Conservation (phyloP, 2,113 vertebrate species). For the Aramus guarauna region DNA sequence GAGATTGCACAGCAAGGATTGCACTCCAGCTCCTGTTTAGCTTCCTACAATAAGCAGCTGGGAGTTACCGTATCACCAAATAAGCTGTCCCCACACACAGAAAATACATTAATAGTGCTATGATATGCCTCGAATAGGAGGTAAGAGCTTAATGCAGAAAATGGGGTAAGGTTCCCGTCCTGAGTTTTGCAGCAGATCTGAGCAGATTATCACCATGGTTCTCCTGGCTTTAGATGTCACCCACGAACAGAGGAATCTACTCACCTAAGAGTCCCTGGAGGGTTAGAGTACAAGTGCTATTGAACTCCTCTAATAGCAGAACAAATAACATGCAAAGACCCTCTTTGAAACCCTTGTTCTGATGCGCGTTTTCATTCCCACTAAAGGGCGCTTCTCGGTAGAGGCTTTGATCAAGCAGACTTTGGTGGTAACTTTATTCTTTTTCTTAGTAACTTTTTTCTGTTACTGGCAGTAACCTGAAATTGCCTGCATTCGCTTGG, state of each 20-base stretch:
- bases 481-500: background rate
- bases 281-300: background rate
- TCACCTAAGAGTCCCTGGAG: background rate
- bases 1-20: background rate
- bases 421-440: background rate
- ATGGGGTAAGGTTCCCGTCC: background rate
- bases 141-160: background rate
- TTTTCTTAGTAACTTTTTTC: background rate
- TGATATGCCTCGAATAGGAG: background rate
- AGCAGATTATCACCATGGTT: background rate
- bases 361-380: background rate
- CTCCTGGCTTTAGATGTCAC: background rate
- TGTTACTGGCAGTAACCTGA: background rate
- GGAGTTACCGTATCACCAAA: background rate
- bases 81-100: background rate
- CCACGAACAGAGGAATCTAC: background rate
- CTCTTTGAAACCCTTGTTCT: background rate
- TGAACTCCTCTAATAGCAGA: background rate
- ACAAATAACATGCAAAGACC: slow-evolving; percentile 15
- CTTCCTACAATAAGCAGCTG: background rate
- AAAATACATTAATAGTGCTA: background rate
- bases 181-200: background rate
- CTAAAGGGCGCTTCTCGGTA: background rate
- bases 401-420: background rate
- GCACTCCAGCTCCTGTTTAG: background rate